Conservation (phyloP, 2,797 vertebrate genomes). For the Lutjanus campechanus region DNA sequence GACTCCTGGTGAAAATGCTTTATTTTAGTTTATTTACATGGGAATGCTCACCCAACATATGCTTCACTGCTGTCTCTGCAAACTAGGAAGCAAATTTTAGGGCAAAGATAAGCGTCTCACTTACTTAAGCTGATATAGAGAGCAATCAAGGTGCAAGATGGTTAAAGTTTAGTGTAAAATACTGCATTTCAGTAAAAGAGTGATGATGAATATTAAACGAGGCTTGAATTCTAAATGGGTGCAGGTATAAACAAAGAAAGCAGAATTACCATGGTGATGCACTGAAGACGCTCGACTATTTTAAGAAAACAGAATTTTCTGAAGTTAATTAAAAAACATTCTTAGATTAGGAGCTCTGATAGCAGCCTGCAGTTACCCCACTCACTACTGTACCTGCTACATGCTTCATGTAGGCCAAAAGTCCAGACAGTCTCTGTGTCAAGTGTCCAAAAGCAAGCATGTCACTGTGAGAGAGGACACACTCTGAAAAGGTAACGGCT, state of each 20-base stretch:
- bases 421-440: neutral
- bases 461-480: neutral
- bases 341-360: neutral
- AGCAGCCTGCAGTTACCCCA: neutral
- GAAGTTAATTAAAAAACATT: slow-evolving; percentile 3
- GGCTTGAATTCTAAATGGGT: neutral
- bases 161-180: too few species aligned
- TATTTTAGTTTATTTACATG: slow-evolving; percentile 17
- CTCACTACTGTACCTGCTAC: neutral
- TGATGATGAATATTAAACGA: neutral
- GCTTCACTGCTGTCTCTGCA: neutral
- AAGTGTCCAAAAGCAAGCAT: neutral
- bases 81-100: neutral
- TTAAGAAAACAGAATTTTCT: neutral
- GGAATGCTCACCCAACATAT: neutral
- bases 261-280: neutral
- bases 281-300: neutral
- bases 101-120: neutral
- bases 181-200: neutral
- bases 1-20: neutral
- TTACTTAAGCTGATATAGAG: neutral
- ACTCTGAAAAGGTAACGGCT: neutral
- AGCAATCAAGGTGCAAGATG: neutral
- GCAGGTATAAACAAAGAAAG: neutral
- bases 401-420: neutral